A percentile compares a stretch with the other conserved stretches of the same genome.
Conservation (phyloP, 2,888 invertebrate species). For the Tolmerus cingulatus region DNA sequence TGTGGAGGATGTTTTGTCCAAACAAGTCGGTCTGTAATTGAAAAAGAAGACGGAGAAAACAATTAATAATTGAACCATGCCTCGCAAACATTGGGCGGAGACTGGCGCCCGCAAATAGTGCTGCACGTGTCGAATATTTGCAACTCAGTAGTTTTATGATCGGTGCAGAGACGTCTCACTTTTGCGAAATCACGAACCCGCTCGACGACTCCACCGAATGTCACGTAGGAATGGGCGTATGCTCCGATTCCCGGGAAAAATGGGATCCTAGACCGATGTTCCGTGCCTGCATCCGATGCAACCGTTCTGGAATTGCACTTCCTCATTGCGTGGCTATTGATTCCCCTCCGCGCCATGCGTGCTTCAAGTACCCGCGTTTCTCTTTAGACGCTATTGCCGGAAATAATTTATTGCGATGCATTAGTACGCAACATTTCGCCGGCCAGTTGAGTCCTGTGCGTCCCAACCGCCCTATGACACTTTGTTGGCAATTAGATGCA, state of each 20-base stretch:
- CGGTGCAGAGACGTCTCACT: slow-evolving; percentile 3
- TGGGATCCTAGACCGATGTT: neutral
- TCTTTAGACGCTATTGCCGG: neutral
- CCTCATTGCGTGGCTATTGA: neutral
- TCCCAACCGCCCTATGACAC: neutral
- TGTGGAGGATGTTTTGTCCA: slow-evolving; percentile 81
- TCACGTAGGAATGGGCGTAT: slow-evolving; percentile 43
- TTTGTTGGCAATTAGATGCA: neutral
- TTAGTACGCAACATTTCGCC: neutral
- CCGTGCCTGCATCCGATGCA: neutral
- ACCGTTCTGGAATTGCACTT: neutral
- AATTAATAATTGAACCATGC: neutral
- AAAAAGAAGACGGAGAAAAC: slow-evolving; percentile 22
- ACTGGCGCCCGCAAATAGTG: neutral
- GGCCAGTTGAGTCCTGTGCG: neutral
- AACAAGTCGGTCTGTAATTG: slow-evolving; percentile 79
- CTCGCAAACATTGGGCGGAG: neutral
- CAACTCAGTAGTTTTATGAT: neutral
- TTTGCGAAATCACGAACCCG: slow-evolving; percentile 48
- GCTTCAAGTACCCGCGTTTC: neutral
- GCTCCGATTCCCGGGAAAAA: neutral
- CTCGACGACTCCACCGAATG: slow-evolving; percentile 38
- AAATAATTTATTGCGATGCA: neutral
- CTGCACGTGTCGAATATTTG: neutral
- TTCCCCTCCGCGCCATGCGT: neutral